Evolutionary conservation across 2,888 invertebrate genomes (phyloP).

Genomic region (Nudaria mundana): DNA sequence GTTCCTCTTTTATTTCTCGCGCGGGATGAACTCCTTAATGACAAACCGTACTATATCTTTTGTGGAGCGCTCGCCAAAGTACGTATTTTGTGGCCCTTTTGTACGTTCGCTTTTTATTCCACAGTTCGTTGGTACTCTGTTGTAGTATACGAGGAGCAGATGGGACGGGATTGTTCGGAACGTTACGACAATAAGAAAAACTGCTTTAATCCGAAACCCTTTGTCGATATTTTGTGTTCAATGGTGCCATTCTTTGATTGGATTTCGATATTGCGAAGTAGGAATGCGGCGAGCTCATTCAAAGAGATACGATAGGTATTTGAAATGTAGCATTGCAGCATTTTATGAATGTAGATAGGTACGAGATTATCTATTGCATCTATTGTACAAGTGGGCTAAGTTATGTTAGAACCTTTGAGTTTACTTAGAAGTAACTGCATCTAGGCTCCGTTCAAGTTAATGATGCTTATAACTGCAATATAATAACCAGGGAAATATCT

Average conservation of each 20-base stretch:
- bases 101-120: slow-evolving; percentile 74
- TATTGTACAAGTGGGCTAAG: not conserved
- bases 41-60: slow-evolving; percentile 82
- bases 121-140: slow-evolving; percentile 39
- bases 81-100: slow-evolving; percentile 81
- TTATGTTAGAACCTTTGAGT: not conserved
- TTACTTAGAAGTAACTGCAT: not conserved
- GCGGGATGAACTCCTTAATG: slow-evolving; percentile 82
- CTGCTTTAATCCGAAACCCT: slow-evolving; percentile 54
- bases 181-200: slow-evolving; percentile 56
- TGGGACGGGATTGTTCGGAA: slow-evolving; percentile 52
- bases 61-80: slow-evolving; percentile 80
- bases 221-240: slow-evolving; percentile 42
- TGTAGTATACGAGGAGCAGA: slow-evolving; percentile 49
- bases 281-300: slow-evolving; percentile 19
- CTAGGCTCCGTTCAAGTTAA: too few species aligned
- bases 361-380: slow-evolving; percentile 9
- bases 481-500: too few species aligned
- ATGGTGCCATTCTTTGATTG: slow-evolving; percentile 39
- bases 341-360: slow-evolving; percentile 11
- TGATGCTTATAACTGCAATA: too few species aligned
- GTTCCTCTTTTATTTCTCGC: slow-evolving; percentile 81
- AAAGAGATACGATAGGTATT: slow-evolving; percentile 13
- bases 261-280: slow-evolving; percentile 34
- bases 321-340: slow-evolving; percentile 12